Evolutionary conservation across 1,140 invertebrate species (phyloP).

Genomic region (Caerostris darwini): DNA sequence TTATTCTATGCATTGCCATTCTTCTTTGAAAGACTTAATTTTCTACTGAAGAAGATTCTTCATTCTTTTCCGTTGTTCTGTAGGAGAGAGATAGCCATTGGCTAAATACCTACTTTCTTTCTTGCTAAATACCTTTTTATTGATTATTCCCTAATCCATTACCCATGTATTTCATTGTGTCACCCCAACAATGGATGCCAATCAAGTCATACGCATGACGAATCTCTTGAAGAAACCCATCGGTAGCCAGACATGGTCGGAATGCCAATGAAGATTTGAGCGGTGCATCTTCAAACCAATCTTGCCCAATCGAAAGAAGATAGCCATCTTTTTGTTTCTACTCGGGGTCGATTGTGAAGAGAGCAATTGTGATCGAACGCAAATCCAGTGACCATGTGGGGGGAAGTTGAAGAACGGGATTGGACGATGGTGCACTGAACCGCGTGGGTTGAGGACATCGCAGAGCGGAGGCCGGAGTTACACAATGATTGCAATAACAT

Average conservation of each 20-base stretch:
- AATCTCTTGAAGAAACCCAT: neutral
- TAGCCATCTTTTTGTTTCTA: constrained; percentile 2
- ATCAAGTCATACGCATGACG: neutral
- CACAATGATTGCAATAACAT: neutral
- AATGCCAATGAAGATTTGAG: neutral
- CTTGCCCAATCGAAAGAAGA: constrained; percentile 25
- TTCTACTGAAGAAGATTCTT: no score
- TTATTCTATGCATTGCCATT: no score
- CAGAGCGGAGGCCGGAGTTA: neutral
- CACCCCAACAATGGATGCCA: neutral
- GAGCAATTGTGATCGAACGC: neutral
- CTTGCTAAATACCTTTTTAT: neutral
- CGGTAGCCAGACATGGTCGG: neutral
- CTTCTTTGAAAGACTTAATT: no score
- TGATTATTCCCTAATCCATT: constrained; percentile 1
- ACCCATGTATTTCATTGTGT: constrained; percentile 8
- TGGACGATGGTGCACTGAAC: constrained; percentile 40
- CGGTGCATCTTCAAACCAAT: neutral
- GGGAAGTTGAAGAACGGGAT: constrained; percentile 37
- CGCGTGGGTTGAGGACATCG: neutral
- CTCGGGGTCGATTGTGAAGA: neutral
- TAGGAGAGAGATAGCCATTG: neutral
- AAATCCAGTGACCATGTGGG: constrained; percentile 1
- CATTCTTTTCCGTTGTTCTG: neutral
- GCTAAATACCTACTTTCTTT: neutral